Conservation (phyloP, 2,113 vertebrate genomes). For the Vireo altiloquus region DNA sequence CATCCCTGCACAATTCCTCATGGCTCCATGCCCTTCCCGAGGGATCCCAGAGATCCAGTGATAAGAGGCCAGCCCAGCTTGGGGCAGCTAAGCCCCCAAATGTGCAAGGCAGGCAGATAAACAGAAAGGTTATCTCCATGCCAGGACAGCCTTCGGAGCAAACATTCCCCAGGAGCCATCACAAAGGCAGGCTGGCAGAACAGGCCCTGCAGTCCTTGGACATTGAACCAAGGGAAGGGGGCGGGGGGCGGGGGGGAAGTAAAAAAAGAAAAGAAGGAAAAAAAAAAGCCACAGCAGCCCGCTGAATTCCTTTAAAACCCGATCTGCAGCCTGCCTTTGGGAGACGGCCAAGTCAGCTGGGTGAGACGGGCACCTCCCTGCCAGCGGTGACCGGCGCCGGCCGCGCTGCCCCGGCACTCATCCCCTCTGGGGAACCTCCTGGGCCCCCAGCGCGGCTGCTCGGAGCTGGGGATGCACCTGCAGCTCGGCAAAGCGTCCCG, state of each 20-base stretch:
- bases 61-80: background rate
- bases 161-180: constrained; percentile 50
- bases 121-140: constrained; percentile 47
- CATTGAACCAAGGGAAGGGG: constrained; percentile 16
- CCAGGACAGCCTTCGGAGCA: constrained; percentile 37
- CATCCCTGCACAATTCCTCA: background rate
- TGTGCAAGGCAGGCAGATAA: constrained; percentile 33
- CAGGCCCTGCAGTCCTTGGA: constrained; percentile 45
- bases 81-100: background rate
- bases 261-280: background rate
- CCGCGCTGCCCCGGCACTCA: fast-evolving
- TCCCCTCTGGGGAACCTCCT: background rate
- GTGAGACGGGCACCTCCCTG: constrained; percentile 26
- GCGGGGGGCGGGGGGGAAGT: no score
- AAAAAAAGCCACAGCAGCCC: background rate
- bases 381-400: background rate
- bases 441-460: fast-evolving
- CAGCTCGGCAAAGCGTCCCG: background rate
- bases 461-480: background rate
- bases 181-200: constrained; percentile 45
- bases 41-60: background rate
- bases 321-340: background rate
- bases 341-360: constrained; percentile 39
- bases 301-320: constrained; percentile 40
- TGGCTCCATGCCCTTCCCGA: background rate